Percentiles rank a stretch among this genome's conserved stretches.
These are phyloP conservation scores for Pocillopora meandrina DNA, from an alignment of 92 coral and sea anemone species.

Conservation along the genomic window DNA sequence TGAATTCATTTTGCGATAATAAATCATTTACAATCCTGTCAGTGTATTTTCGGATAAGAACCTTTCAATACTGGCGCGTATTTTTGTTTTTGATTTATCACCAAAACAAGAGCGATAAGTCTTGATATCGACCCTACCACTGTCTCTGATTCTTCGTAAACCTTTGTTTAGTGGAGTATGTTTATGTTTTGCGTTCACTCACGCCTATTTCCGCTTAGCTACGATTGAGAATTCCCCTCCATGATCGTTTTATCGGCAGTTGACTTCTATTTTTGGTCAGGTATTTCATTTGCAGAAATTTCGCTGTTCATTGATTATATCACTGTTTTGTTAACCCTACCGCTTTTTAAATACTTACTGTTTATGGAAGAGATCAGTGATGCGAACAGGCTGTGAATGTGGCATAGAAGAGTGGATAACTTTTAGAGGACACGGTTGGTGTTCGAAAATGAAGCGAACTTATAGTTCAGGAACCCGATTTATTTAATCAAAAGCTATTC, in stretches of 20 bases:
- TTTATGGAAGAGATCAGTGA: too few relatives aligned
- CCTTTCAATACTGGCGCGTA: background rate
- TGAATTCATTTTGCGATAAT: background rate
- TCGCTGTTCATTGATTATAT: too few relatives aligned
- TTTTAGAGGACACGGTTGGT: too few relatives aligned
- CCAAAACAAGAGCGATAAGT: slow-evolving; percentile 7
- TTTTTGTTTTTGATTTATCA: slow-evolving; percentile 28
- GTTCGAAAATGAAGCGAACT: too few relatives aligned
- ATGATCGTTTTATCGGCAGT: background rate
- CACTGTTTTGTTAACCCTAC: too few relatives aligned
- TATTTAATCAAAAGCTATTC: too few relatives aligned
- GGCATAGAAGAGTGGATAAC: too few relatives aligned
- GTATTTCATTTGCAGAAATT: too few relatives aligned
- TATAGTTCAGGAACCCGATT: too few relatives aligned
- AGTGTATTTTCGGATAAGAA: too few relatives aligned
- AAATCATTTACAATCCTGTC: background rate
- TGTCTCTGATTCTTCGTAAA: background rate
- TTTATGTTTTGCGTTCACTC: background rate
- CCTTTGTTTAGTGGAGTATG: slow-evolving; percentile 4
- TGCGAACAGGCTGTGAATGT: too few relatives aligned
- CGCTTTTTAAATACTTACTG: too few relatives aligned
- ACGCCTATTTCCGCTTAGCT: slow-evolving; percentile 24
- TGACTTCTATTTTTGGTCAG: background rate
- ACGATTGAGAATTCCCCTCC: background rate
- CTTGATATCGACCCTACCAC: background rate